A percentile compares a stretch with the other conserved stretches of the same genome.
Evolutionary conservation across 2,888 invertebrate genomes (phyloP).

Genomic region (Calameuta idolon): DNA sequence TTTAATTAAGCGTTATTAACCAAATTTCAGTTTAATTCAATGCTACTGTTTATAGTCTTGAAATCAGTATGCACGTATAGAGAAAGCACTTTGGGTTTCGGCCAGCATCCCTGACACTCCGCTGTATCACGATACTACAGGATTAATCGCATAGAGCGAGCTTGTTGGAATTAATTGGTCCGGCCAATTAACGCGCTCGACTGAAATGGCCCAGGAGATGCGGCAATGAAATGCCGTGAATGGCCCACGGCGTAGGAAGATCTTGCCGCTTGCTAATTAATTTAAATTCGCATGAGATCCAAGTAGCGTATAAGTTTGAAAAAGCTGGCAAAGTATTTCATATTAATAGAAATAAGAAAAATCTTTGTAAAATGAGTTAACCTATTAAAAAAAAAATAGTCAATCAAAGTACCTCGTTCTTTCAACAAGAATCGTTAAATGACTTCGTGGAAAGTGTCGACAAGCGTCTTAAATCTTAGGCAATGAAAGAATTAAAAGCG

Average conservation of each 20-base stretch:
- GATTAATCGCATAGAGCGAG: slow-evolving; percentile 61
- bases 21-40: background rate
- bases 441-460: background rate
- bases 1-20: background rate
- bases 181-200: slow-evolving; percentile 65
- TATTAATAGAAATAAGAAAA: slow-evolving; percentile 11
- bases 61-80: background rate
- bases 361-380: background rate
- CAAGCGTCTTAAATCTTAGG: background rate
- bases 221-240: slow-evolving; percentile 49
- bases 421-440: background rate
- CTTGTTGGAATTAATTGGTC: slow-evolving; percentile 67
- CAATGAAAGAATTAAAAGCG: background rate
- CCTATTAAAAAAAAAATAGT: background rate
- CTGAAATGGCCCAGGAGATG: slow-evolving; percentile 51
- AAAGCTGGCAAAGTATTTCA: slow-evolving; percentile 7
- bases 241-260: slow-evolving; percentile 24
- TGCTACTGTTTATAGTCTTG: background rate
- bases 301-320: background rate
- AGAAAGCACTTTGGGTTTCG: background rate
- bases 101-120: slow-evolving; percentile 6
- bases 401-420: background rate
- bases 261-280: slow-evolving; percentile 2
- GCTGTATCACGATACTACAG: slow-evolving; percentile 26
- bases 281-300: slow-evolving; percentile 2